These are phyloP conservation scores for Emydura subglobosa DNA, from an alignment of 2,113 vertebrate species.

Conservation along the genomic window DNA sequence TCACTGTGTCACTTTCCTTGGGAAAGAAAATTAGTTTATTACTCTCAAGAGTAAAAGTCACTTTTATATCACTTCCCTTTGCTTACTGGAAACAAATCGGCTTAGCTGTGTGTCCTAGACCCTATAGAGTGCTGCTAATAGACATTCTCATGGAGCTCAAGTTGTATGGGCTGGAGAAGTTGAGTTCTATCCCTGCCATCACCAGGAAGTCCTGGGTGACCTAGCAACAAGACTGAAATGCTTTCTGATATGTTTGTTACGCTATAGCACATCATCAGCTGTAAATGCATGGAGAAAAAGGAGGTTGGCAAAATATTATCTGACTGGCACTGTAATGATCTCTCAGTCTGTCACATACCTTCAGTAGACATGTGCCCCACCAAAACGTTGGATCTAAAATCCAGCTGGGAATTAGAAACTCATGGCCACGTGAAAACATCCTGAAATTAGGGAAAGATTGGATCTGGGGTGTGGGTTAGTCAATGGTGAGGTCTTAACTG, in stretches of 20 bases:
- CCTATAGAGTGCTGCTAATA: background rate
- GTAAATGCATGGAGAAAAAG: accelerated
- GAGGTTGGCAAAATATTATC: accelerated
- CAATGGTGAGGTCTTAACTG: background rate
- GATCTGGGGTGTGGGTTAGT: background rate
- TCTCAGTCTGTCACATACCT: background rate
- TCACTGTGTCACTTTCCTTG: slow-evolving; percentile 49
- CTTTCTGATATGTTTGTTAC: accelerated
- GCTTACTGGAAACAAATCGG: slow-evolving; percentile 35
- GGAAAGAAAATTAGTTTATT: slow-evolving; percentile 63
- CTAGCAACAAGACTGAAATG: background rate
- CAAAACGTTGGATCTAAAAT: background rate
- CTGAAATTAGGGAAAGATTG: background rate
- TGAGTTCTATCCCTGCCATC: background rate
- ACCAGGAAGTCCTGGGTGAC: background rate
- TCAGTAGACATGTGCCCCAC: background rate
- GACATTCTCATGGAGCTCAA: background rate
- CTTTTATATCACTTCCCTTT: slow-evolving; percentile 56
- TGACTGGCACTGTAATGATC: background rate
- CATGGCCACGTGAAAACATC: background rate
- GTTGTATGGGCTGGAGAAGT: slow-evolving; percentile 37
- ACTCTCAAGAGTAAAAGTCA: slow-evolving; percentile 61
- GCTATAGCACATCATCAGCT: accelerated
- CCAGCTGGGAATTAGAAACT: background rate
- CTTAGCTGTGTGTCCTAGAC: background rate